Conservation (phyloP, 2,113 vertebrate species). For the Alethe diademata region DNA sequence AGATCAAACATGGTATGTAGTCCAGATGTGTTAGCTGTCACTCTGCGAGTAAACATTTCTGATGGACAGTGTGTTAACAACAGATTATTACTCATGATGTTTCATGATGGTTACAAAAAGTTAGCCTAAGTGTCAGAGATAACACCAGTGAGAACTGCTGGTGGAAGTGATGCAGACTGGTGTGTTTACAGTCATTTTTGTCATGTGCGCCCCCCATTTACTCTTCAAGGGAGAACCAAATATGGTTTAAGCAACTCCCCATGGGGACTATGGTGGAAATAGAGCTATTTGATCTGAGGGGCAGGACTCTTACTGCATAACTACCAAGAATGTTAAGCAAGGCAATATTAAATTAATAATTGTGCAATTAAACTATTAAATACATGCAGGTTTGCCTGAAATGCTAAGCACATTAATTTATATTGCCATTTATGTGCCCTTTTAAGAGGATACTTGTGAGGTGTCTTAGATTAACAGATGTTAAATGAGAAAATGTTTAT, state of each 20-base stretch:
- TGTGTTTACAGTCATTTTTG: neutral
- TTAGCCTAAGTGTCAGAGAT: conserved; percentile 33
- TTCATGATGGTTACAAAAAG: conserved; percentile 35
- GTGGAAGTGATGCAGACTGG: conserved; percentile 23
- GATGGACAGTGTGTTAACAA: conserved; percentile 68
- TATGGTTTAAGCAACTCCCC: neutral
- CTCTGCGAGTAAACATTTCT: conserved; percentile 65
- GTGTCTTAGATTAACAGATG: neutral
- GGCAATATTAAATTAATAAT: neutral
- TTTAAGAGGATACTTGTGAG: neutral
- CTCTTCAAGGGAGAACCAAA: neutral
- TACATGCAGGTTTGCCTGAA: neutral
- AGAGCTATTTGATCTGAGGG: neutral
- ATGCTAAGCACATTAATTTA: neutral
- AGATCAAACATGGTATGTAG: conserved; percentile 64
- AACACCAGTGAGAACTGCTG: conserved; percentile 32
- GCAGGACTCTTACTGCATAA: neutral
- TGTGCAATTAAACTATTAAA: neutral
- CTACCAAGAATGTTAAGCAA: neutral
- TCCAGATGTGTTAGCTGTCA: conserved; percentile 69
- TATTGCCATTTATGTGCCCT: neutral
- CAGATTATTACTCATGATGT: conserved; percentile 58
- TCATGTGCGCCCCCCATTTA: neutral
- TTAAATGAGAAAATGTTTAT: neutral
- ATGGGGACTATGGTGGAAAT: neutral